Evolutionary conservation across 2,797 vertebrate genomes (phyloP), one percentile per base, ranked within the genome.

Genomic region (Philypnodon macrostomus): DNA sequence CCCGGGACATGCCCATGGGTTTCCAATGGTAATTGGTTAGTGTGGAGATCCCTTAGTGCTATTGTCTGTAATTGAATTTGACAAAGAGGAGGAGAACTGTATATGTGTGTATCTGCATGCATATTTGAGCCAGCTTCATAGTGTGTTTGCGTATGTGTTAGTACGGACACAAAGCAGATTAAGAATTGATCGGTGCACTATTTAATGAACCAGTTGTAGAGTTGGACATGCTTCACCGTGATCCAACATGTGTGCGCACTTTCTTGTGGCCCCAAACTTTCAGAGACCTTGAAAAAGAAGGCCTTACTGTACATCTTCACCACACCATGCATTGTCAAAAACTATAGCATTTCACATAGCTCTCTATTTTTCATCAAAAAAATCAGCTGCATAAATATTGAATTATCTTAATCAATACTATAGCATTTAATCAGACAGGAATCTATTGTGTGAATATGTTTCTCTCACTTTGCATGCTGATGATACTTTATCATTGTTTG

Each of bases 61-160:
- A 81, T 76, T 49, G 55, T 67, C 56, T n/a, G 48, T 89, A 82
- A 88, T 82, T 88, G 53, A 85, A 86, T 83, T 85, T 79, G 75
- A 83, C 75, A 74, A 74, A 76, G 71, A 70, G 64, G 67, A 79
- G 31, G 38, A 69, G 47, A 42, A 63, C 36, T 4, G 33, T 47
- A 5, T 44, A 51, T 48, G 10, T 18, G 31, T 30, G 36, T 21
- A 2, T 31, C 0, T 38, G 18, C 24, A 34, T 21, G 23, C 23
- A 19, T 53, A 69, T 62, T 37, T 59, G 31, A 58, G 31, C 12
- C 41, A 7, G 16, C 37, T 39, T 47, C 32, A 47, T 10, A 36
- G 24, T 52, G 59, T 63, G 54, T 63, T 37, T 26, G 16, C 54
- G 61, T 21, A 41, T 67, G 60, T 69, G 57, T 74, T 53, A 21